Evolutionary conservation across 2,888 invertebrate species (phyloP).

Genomic region (Pomacea canaliculata): DNA sequence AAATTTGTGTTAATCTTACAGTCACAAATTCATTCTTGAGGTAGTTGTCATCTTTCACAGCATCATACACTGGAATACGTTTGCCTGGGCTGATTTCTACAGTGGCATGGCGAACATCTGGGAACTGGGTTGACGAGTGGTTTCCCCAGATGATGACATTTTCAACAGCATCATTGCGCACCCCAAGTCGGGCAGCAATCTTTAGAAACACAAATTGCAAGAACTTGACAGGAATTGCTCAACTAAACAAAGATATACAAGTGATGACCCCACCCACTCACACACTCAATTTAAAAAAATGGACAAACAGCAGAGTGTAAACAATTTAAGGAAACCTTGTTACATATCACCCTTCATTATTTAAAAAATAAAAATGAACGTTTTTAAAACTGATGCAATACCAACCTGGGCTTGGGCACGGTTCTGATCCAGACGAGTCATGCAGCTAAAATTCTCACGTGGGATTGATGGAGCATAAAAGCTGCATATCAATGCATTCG

Average conservation of each 20-base stretch:
- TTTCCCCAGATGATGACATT: slow-evolving; percentile 99
- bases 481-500: slow-evolving; percentile 95
- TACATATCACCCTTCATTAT: too few relatives aligned
- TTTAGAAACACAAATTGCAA: slow-evolving; percentile 38
- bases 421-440: slow-evolving; percentile 98
- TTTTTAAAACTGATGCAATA: neutral
- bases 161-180: slow-evolving; percentile 77
- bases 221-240: neutral
- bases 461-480: slow-evolving; percentile 94
- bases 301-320: neutral
- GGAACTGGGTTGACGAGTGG: slow-evolving; percentile 98
- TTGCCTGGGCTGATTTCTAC: slow-evolving; percentile 57
- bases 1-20: slow-evolving; percentile 61
- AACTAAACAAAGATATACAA: neutral
- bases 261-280: neutral
- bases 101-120: slow-evolving; percentile 80
- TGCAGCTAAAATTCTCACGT: slow-evolving; percentile 94
- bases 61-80: slow-evolving; percentile 76
- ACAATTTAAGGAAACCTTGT: too few relatives aligned
- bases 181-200: slow-evolving; percentile 71
- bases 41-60: slow-evolving; percentile 84
- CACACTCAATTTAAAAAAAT: neutral
- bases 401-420: slow-evolving; percentile 87
- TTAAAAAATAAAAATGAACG: too few relatives aligned
- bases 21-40: slow-evolving; percentile 85